Evolutionary conservation across 2,113 vertebrate species (phyloP).

Genomic region (Chunga burmeisteri): DNA sequence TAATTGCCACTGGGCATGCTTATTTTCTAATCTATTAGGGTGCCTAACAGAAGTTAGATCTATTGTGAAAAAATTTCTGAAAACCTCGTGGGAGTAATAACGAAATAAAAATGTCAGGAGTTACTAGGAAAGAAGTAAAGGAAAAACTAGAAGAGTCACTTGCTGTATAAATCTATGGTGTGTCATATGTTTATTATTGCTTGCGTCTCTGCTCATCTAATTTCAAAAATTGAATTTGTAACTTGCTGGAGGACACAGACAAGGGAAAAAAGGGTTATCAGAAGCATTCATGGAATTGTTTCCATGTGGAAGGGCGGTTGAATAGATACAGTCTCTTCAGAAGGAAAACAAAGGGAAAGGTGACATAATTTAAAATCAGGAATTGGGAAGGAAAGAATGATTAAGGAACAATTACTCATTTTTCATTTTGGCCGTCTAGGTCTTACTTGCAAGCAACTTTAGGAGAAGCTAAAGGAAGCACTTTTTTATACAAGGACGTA

Average conservation of each 20-base stretch:
- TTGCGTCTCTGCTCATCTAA: background rate
- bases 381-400: background rate
- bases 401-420: background rate
- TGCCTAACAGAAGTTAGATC: background rate
- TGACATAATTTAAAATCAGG: background rate
- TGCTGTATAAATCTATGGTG: background rate
- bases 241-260: background rate
- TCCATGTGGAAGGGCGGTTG: background rate
- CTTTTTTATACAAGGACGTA: background rate
- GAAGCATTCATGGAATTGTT: background rate
- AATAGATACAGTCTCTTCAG: background rate
- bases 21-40: background rate
- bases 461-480: background rate
- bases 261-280: background rate
- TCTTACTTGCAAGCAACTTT: background rate
- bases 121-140: background rate
- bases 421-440: background rate
- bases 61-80: background rate
- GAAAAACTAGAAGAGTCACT: background rate
- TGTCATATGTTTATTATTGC: background rate
- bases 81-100: background rate
- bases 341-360: background rate
- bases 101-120: background rate
- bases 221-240: background rate
- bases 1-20: background rate